Base-by-base conservation (phyloP, 2,113 vertebrate genomes). In the cat (Felis catus) region DNA sequence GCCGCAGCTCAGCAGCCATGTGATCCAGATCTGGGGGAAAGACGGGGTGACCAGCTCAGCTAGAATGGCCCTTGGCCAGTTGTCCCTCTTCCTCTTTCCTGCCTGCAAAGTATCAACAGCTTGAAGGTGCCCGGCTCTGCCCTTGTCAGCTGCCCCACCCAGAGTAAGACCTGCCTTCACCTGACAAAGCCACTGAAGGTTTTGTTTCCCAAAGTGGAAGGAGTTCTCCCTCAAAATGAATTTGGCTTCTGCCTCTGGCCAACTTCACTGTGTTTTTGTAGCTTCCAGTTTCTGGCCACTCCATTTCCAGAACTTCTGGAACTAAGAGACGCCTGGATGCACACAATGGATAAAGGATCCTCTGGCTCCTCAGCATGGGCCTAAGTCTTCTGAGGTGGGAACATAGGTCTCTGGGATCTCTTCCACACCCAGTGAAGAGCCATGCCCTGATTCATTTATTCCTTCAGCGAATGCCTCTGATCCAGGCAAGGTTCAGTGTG, bases 401-500 rank as follows among this genome's bases (percentile, higher is more conserved):
- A 1, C 58, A 33, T 1, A 7, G 8, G 11, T 27, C 70, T 36
- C 33, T 21, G 8, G 70, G 29, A 25, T 23, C 18, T 11, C 2
- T 15, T 27, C 27, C 31, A 4, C 1, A 3, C 9, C 8, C 13
- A 12, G 11, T 0, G 5, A 5, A 48, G 65, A 58, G 14, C 14
- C 27, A 16, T 3, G n/a, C 39, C 29, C 8, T 3, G 53, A 21
- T 39, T n/a, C 19, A 51, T 58, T 87, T 18, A 45, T 89, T 79
- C n/a, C 48, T 70, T 63, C 58, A 31, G 36, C 41, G 21, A 55
- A 58, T 53, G 23, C 36, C 19, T 53, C 36, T 7, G 58, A 73
- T 61, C 16, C 85, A 85, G 83, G 70, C 33, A 29, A 48, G 31
- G 18, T 18, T 19, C 70, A 1, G 0, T 7, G 33, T 45, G 45